Evolutionary conservation across 2,797 vertebrate genomes (phyloP).

Genomic region (Manis javanica): DNA sequence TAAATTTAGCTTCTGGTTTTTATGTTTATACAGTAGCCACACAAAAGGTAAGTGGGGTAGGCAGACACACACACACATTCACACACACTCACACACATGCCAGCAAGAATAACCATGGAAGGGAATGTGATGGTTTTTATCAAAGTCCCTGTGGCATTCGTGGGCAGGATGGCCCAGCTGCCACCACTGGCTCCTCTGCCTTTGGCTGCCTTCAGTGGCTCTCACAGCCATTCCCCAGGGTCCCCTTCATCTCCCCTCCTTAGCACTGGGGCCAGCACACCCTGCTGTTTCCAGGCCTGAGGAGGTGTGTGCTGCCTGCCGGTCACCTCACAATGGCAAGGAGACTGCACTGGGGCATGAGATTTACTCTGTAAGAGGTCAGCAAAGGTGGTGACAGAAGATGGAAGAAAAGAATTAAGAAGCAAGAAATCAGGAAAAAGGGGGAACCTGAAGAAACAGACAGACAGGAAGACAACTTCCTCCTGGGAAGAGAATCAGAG

Average conservation of each 20-base stretch:
- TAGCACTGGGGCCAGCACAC: not conserved
- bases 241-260: not conserved
- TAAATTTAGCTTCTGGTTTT: not conserved
- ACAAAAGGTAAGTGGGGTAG: too few species aligned
- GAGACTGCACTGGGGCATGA: not conserved
- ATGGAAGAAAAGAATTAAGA: not conserved
- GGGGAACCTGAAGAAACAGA: not conserved
- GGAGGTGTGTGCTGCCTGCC: rapidly evolving
- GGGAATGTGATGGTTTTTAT: not conserved
- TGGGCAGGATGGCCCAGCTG: not conserved
- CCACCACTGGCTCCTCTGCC: not conserved
- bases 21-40: not conserved
- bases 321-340: not conserved
- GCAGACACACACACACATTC: not conserved
- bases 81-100: too few species aligned
- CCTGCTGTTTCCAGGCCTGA: not conserved
- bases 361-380: not conserved
- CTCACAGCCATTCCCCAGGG: not conserved
- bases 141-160: not conserved
- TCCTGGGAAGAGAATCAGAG: not conserved
- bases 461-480: not conserved
- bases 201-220: too few species aligned
- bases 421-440: not conserved
- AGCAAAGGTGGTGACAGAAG: not conserved
- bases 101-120: too few species aligned